Percentiles rank a stretch among this genome's conserved stretches.
Evolutionary conservation across 1,140 invertebrate genomes (phyloP).

Genomic region (Lepidurus packardi): DNA sequence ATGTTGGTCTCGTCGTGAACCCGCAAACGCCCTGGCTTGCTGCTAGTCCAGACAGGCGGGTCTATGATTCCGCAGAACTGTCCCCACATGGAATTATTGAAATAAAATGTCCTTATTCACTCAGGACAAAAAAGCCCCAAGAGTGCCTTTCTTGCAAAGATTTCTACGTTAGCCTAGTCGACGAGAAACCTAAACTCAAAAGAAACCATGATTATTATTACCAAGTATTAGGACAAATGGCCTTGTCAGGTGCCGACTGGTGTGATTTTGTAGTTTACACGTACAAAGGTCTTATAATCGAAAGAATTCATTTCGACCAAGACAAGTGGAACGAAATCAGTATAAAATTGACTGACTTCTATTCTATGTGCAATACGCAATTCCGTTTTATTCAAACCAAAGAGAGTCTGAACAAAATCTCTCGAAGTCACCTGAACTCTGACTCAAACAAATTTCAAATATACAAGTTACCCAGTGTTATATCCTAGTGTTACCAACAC

Average conservation of each 20-base stretch:
- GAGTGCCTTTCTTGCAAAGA: neutral
- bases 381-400: slow-evolving; percentile 1
- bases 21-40: slow-evolving; percentile 16
- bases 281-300: slow-evolving; percentile 12
- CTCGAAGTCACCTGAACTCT: neutral
- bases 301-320: slow-evolving; percentile 3
- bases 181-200: slow-evolving; percentile 8
- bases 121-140: neutral
- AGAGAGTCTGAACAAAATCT: neutral
- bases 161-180: slow-evolving; percentile 22
- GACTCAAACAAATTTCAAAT: neutral
- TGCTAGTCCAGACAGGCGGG: slow-evolving; percentile 19
- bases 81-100: slow-evolving; percentile 23
- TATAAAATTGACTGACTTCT: neutral
- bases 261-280: slow-evolving; percentile 29
- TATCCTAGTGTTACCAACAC: no score
- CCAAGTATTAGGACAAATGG: slow-evolving; percentile 26
- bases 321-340: slow-evolving; percentile 3
- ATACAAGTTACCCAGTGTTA: neutral
- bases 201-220: slow-evolving; percentile 27
- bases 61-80: slow-evolving; percentile 4
- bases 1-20: slow-evolving; percentile 9
- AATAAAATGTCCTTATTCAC: slow-evolving; percentile 19
- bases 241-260: neutral
- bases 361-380: slow-evolving; percentile 23